These are phyloP conservation scores for Coelogynopora nodosa DNA, from an alignment of 2,888 invertebrate species.

Conservation along the genomic window DNA sequence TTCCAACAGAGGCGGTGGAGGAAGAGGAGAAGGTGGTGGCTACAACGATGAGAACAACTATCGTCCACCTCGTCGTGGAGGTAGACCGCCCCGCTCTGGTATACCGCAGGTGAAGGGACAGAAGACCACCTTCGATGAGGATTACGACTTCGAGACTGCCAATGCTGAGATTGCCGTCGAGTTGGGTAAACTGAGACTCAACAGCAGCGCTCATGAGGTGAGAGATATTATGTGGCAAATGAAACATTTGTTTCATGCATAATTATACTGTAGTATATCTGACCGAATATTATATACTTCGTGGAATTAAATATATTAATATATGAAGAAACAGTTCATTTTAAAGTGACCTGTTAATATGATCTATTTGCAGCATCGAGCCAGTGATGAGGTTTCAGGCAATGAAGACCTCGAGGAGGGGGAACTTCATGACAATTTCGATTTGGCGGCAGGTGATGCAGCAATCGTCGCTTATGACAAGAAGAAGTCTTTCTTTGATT, in stretches of 20 bases:
- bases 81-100: not conserved
- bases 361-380: too few relatives aligned
- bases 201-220: not conserved
- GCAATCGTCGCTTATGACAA: conserved; percentile 78
- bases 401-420: conserved; percentile 43
- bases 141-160: conserved; percentile 96
- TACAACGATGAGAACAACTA: not conserved
- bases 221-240: too few relatives aligned
- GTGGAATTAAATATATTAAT: too few relatives aligned
- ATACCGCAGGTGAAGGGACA: not conserved
- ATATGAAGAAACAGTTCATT: too few relatives aligned
- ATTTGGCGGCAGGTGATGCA: conserved; percentile 49
- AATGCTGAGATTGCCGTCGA: conserved; percentile 77
- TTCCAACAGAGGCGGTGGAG: not conserved
- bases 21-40: too few relatives aligned
- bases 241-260: too few relatives aligned
- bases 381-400: too few relatives aligned
- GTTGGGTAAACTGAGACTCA: not conserved
- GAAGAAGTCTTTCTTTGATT: conserved; percentile 95
- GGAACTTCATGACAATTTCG: conserved; percentile 50
- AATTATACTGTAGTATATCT: too few relatives aligned
- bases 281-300: too few relatives aligned
- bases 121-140: conserved; percentile 74
- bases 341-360: too few relatives aligned
- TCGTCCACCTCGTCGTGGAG: not conserved